Base-by-base conservation (phyloP, 2,797 vertebrate genomes). In the Holocentrus rufus region DNA sequence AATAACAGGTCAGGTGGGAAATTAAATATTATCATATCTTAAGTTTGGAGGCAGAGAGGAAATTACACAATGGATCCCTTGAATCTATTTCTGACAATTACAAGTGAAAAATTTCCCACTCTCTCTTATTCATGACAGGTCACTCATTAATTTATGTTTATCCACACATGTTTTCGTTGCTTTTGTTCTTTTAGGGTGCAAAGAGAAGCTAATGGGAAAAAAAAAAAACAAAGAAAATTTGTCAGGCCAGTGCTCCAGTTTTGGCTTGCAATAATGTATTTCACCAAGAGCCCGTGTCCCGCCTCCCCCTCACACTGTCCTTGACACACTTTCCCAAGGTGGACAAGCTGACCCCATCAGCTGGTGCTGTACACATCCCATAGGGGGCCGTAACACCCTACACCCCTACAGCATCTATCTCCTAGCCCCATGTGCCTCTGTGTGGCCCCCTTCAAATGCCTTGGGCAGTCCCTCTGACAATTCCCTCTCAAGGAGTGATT, bases 271-370 rank as follows among this genome's bases (percentile, higher is more conserved):
- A 72, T 62, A 71, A 53, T 22, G 15, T 30, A 55, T 81, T 82
- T 79, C 60, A 72, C 30, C 67, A 8, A 17, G 4, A 77, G 77
- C 62, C 75, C 77, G 59, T 76, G 63, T 69, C 72, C 82, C 74
- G 49, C 81, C 80, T 87, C 86, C 82, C 85, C 79, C 86, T 72
- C 79, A 25, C 66, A 7, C 78, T 54, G 93, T 91, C 94, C 94
- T 94, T 95, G 93, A 94, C 94, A 94, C 91, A 94, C 92, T 92
- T 94, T 85, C 66, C 84, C 90, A 94, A 94, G 94, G 93, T 93
- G 91, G 90, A 87, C 89, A 80, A 5, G 2, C 87, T 91, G 92
- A 93, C 93, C 94, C 92, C 88, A 87, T 93, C 93, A 93, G 91
- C 93, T 92, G 93, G 88, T 89, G 90, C 82, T 22, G 84, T 85